Evolutionary conservation across 2,888 invertebrate species (phyloP), one percentile per base, ranked within the genome.

Genomic region (Diabrotica balteata): DNA sequence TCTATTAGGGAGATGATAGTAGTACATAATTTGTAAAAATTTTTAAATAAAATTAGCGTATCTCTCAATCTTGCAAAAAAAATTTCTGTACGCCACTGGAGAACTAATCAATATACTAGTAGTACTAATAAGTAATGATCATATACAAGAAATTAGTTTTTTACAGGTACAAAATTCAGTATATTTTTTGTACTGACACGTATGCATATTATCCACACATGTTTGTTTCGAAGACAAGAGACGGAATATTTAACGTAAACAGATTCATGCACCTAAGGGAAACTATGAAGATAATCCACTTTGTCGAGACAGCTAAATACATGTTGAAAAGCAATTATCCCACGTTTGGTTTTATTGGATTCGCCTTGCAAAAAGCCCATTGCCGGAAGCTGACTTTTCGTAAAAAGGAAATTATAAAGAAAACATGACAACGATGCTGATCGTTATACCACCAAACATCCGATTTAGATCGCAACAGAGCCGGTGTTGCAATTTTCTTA

Each of bases 331-430:
- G 66, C 68, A 68, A 70, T 70, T 66, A 68, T 63, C 68, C 65
- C 61, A 63, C 66, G 68, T 70, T 67, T 66, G 70, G 66, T 66
- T 70, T 66, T 67, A 69, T 70, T 66, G 63, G 66, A 55, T 63
- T 63, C 45, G 7, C n/a, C 8, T 51, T 52, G 50, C 43, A 67
- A 70, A 70, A 70, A 66, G 43, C 47, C 64, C 66, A 66, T 66
- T 49, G 68, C 66, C 68, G 68, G 43, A 63, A 68, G 66, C 63
- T 50, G 58, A 47, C 59, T 67, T 67, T 61, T 51, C 52, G 67
- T 68, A 69, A 71, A 69, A 71, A 71, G 67, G 65, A 65, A 69
- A 68, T 71, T 71, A 71, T 69, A 69, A 67, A 60, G 67, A 64
- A 69, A 71, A 69, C 71, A 69, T 69, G 69, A 71, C 67, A 69